Evolutionary conservation across 2,888 invertebrate species (phyloP).

Genomic region (Philereme vetulata): DNA sequence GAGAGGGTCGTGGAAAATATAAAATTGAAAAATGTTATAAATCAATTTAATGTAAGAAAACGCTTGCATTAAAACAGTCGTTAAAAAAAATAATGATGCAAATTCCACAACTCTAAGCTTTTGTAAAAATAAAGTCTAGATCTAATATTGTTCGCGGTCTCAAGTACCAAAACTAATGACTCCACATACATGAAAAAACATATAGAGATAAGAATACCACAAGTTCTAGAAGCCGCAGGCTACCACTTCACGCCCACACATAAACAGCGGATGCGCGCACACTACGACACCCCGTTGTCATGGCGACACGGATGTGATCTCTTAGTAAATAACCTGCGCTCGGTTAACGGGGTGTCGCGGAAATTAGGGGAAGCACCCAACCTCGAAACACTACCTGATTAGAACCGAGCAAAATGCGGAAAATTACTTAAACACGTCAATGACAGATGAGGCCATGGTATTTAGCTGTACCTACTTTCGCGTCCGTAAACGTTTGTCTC

Average conservation of each 20-base stretch:
- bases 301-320: conserved; percentile 62
- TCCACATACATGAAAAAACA: conserved; percentile 54
- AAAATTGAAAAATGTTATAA: neutral
- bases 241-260: conserved; percentile 61
- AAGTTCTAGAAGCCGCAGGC: conserved; percentile 67
- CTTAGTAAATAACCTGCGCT: conserved; percentile 70
- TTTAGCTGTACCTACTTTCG: conserved; percentile 46
- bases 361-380: conserved; percentile 72
- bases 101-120: neutral
- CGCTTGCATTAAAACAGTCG: too few species aligned
- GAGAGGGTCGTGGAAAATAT: conserved; percentile 5
- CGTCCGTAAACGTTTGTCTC: conserved; percentile 53
- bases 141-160: conserved; percentile 1
- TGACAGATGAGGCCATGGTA: conserved; percentile 48
- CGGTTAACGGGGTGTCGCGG: conserved; percentile 74
- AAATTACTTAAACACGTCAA: conserved; percentile 74
- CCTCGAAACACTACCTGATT: conserved; percentile 70
- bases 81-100: neutral
- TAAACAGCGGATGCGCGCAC: conserved; percentile 53
- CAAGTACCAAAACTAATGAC: conserved; percentile 48
- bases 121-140: neutral
- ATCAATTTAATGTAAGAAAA: too few species aligned
- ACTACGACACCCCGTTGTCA: conserved; percentile 59
- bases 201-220: conserved; percentile 66
- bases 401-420: conserved; percentile 64